These are phyloP conservation scores for Scotopteryx bipunctaria DNA, from an alignment of 2,888 invertebrate genomes.

Conservation along the genomic window DNA sequence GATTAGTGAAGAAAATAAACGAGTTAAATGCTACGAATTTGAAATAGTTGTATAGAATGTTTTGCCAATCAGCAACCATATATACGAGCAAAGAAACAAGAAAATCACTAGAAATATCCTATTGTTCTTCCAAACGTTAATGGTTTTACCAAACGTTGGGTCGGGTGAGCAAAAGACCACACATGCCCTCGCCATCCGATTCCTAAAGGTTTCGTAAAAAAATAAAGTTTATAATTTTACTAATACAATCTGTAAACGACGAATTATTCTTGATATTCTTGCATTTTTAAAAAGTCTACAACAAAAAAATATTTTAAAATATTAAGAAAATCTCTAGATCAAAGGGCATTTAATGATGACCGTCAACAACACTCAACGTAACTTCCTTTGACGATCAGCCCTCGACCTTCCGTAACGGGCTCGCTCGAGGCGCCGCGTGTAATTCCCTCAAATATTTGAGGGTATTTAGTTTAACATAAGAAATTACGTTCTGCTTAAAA, in stretches of 20 bases:
- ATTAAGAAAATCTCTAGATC: slow-evolving; percentile 60
- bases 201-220: too few relatives aligned
- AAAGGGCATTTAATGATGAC: slow-evolving; percentile 61
- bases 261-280: too few relatives aligned
- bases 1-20: slow-evolving; percentile 17
- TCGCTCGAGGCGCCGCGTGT: slow-evolving; percentile 48
- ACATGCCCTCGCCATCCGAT: too few relatives aligned
- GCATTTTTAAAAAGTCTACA: not conserved
- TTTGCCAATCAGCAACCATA: too few relatives aligned
- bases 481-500: slow-evolving; percentile 20
- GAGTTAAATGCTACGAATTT: not conserved
- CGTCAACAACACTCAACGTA: slow-evolving; percentile 63
- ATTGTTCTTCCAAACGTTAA: too few relatives aligned
- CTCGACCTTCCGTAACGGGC: slow-evolving; percentile 51
- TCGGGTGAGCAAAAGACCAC: too few relatives aligned
- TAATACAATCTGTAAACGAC: too few relatives aligned
- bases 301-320: slow-evolving; percentile 43
- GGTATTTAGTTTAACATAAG: slow-evolving; percentile 32
- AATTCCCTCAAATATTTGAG: slow-evolving; percentile 45
- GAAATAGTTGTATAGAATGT: not conserved
- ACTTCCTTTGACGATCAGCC: slow-evolving; percentile 62
- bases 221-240: too few relatives aligned
- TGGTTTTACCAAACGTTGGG: too few relatives aligned
- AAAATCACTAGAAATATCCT: too few relatives aligned
- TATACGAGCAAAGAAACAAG: too few relatives aligned